Conservation (phyloP, 1,140 invertebrate species). For the Drosophila navojoa region DNA sequence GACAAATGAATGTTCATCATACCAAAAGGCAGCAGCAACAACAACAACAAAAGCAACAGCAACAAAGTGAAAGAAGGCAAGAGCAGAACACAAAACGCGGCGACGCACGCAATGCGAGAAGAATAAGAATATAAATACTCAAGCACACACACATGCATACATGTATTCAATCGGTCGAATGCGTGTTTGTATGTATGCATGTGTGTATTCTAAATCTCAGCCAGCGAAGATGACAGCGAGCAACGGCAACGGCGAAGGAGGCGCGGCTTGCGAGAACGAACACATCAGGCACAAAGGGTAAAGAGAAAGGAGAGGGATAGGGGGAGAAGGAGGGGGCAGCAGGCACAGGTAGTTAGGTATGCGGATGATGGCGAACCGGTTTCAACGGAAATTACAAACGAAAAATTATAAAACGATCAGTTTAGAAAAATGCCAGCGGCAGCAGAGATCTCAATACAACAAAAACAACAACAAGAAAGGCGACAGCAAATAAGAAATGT, state of each 20-base stretch:
- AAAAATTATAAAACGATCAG: constrained; percentile 82
- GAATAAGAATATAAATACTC: constrained; percentile 61
- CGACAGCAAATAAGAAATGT: constrained; percentile 48
- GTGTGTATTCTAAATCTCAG: constrained; percentile 71
- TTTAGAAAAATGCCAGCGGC: constrained; percentile 70
- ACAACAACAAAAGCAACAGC: constrained; percentile 55
- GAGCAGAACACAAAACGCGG: constrained; percentile 42
- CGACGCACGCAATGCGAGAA: constrained; percentile 69
- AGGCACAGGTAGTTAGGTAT: constrained; percentile 81
- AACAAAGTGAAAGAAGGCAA: constrained; percentile 61
- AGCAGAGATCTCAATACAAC: constrained; percentile 23
- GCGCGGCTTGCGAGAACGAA: constrained; percentile 34
- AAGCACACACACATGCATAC: constrained; percentile 6
- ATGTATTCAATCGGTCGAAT: not conserved
- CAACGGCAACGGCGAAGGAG: constrained; percentile 24
- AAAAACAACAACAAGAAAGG: constrained; percentile 25
- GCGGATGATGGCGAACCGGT: constrained; percentile 81
- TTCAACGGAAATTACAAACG: constrained; percentile 84
- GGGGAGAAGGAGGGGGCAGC: constrained; percentile 19
- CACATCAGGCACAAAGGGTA: constrained; percentile 33
- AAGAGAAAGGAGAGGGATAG: not conserved
- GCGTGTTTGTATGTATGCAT: constrained; percentile 30
- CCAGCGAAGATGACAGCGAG: constrained; percentile 42
- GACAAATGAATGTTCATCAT: constrained; percentile 80
- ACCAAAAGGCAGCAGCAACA: constrained; percentile 44